These are phyloP conservation scores for Epinotia brunnichana DNA, from an alignment of 2,888 invertebrate species.

Conservation along the genomic window DNA sequence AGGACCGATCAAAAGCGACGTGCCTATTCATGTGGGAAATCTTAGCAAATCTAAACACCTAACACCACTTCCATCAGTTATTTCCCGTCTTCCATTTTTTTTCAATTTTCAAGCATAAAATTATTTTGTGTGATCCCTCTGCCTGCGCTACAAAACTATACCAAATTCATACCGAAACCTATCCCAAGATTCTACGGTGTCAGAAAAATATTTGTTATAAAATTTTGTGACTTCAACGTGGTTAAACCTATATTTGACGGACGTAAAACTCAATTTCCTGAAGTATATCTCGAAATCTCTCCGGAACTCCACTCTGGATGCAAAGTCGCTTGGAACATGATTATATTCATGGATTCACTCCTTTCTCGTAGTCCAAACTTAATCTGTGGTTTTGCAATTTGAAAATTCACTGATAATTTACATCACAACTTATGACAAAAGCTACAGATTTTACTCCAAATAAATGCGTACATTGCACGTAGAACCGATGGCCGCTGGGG, in stretches of 20 bases:
- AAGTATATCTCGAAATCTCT: background rate
- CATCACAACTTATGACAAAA: too few relatives aligned
- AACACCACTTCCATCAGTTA: too few relatives aligned
- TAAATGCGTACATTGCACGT: too few relatives aligned
- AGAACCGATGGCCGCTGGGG: too few relatives aligned
- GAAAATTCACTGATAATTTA: too few relatives aligned
- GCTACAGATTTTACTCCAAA: too few relatives aligned
- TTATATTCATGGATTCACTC: conserved; percentile 9
- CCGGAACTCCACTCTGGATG: conserved; percentile 2
- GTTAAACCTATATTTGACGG: conserved; percentile 19
- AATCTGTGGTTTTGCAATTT: too few relatives aligned
- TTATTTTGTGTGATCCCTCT: background rate
- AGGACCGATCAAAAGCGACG: too few relatives aligned
- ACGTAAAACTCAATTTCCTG: conserved; percentile 31
- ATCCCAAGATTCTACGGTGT: background rate
- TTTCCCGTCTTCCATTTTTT: too few relatives aligned
- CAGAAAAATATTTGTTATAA: conserved; percentile 9
- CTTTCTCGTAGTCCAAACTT: background rate
- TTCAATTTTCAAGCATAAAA: too few relatives aligned
- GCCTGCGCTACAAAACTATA: background rate
- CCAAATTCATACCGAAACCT: background rate
- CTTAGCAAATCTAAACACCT: too few relatives aligned
- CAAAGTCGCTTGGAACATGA: conserved; percentile 14
- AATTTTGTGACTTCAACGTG: background rate
- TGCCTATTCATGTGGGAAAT: too few relatives aligned